Conservation (phyloP, 2,888 invertebrate genomes). For the Halictus quadricinctus region DNA sequence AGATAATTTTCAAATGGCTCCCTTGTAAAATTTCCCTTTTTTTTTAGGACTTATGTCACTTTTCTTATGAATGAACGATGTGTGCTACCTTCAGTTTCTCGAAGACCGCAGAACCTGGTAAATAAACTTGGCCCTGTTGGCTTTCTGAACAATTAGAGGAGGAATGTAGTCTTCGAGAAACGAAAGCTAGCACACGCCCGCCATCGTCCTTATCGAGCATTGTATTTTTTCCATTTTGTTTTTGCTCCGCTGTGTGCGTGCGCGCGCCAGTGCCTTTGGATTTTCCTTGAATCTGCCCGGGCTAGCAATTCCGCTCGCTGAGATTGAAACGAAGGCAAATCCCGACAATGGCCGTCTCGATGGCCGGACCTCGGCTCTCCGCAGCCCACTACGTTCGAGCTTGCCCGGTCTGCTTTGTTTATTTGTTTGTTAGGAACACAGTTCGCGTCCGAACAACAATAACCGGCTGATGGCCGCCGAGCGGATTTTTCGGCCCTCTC, state of each 20-base stretch:
- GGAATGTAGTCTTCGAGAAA: not conserved
- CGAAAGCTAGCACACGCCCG: not conserved
- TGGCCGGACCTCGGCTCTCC: slow-evolving; percentile 46
- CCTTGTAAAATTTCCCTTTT: no score
- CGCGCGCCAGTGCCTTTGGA: not conserved
- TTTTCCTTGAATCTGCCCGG: not conserved
- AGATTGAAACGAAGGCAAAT: slow-evolving; percentile 34
- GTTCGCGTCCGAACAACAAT: slow-evolving; percentile 41
- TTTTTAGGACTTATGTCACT: no score
- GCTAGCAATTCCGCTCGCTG: slow-evolving; percentile 20
- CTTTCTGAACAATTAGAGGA: no score
- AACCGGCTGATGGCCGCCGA: slow-evolving; percentile 8
- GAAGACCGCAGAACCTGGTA: no score
- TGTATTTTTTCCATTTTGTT: not conserved
- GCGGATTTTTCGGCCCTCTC: slow-evolving; percentile 28
- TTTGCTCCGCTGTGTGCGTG: not conserved
- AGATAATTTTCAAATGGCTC: no score
- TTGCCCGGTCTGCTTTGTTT: slow-evolving; percentile 19
- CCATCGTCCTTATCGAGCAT: not conserved
- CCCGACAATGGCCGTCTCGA: slow-evolving; percentile 42
- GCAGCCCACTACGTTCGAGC: slow-evolving; percentile 18
- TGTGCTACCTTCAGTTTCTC: no score
- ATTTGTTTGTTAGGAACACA: slow-evolving; percentile 24
- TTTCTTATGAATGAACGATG: no score
- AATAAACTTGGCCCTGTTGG: no score